These are phyloP conservation scores for Erpetoichthys calabaricus DNA, from an alignment of 2,797 vertebrate species.

Conservation along the genomic window DNA sequence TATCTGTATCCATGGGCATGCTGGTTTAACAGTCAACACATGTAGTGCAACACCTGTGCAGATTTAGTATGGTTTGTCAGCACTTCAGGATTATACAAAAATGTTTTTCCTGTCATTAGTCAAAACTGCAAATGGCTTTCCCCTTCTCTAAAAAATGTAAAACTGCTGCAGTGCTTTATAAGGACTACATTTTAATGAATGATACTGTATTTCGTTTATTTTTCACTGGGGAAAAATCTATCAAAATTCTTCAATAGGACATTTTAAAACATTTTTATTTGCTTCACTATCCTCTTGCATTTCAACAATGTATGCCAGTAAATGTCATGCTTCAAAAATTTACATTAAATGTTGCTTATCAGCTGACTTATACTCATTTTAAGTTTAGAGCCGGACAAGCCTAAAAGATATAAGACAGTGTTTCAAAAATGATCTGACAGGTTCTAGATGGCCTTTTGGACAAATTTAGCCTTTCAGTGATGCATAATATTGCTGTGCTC, in stretches of 20 bases:
- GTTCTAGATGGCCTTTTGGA: not conserved
- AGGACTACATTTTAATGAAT: slow-evolving; percentile 7
- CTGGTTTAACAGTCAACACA: not conserved
- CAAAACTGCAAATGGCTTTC: slow-evolving; percentile 5
- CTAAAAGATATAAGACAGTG: slow-evolving; percentile 8
- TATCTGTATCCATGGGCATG: not conserved
- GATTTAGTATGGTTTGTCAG: slow-evolving; percentile 11
- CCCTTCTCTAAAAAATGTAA: slow-evolving; percentile 14
- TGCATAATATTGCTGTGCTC: slow-evolving; percentile 1
- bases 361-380: slow-evolving; percentile 5
- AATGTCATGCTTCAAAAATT: slow-evolving; percentile 4
- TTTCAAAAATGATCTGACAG: not conserved
- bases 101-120: slow-evolving; percentile 12
- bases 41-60: slow-evolving; percentile 6
- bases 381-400: slow-evolving; percentile 6
- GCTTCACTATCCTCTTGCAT: not conserved
- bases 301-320: slow-evolving; percentile 7
- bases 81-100: slow-evolving; percentile 8
- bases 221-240: not conserved
- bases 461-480: not conserved
- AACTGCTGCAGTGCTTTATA: slow-evolving; percentile 9
- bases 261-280: too few relatives aligned
- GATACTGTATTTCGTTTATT: not conserved
- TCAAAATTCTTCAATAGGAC: too few relatives aligned
- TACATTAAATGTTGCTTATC: slow-evolving; percentile 12